Evolutionary conservation across 2,113 vertebrate genomes (phyloP), one percentile per base, ranked within the genome.

Genomic region (Calypte anna): DNA sequence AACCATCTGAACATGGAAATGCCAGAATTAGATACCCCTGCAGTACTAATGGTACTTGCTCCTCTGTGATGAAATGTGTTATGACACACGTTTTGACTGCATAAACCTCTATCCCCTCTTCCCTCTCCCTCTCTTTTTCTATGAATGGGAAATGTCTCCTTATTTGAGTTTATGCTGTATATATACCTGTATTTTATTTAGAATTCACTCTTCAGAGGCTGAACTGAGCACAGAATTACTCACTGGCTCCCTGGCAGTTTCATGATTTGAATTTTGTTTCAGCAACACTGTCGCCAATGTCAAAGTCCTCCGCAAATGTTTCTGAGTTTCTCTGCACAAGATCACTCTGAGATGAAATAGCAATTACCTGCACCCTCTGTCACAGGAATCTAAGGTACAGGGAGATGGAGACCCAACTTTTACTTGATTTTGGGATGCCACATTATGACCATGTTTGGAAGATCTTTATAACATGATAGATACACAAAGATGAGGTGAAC

Each of bases 11-110:
- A 86, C 55, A 25, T 78, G 68, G 72, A 74, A 86, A 67, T 55
- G 82, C 88, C 90, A 91, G 76, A 94, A 94, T 96, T 94, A 95
- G 87, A 91, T 76, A 19, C 72, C 90, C 90, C 82, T 88, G 75
- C 87, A 96, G 92, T 93, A 90, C 64, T 96, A 94, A 81, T 81
- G 82, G 75, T 53, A 59, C 48, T 61, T 91, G 82, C 57, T 91
- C 19, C 82, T 33, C 85, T 2, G 1, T 86, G 91, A 90, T 83
- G 69, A 88, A 86, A 95, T 96, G 48, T 55, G 69, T 91, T 95
- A 93, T 91, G 88, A 93, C 88, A 95, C 22, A 64, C 44, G 33
- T 59, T 92, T 93, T 70, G 59, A 88, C 74, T 90, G 78, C 55
- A 31, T 16, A 55, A 90, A 10, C 63, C 59, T 76, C 7, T 33